Base-by-base conservation (phyloP, 2,797 vertebrate species). In the Argentina silus region DNA sequence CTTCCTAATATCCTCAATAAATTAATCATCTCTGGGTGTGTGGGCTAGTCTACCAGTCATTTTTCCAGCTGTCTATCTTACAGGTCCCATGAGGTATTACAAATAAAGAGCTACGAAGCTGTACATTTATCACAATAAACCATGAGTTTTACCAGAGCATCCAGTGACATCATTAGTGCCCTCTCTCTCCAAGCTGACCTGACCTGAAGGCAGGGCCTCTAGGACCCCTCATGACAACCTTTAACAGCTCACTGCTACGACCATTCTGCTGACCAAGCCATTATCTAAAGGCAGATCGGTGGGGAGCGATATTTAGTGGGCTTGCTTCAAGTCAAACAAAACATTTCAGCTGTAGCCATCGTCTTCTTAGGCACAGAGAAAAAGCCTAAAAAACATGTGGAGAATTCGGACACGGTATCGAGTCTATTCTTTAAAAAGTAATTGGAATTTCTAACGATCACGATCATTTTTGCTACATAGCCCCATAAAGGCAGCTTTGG, bases 191-290 rank as follows among this genome's bases (percentile, higher is more conserved):
- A 44, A 14, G 50, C 57, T 70, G 78, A 75, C 50, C 74, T 73
- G 62, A 68, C 71, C 59, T 19, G 1, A 27, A 67, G 67, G 55
- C 71, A 69, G 74, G 56, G 70, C 0, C 82, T 70, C 44, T 60
- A 15, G 21, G 60, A 14, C 19, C 51, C 67, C 73, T 66, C 77
- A 3, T n/a, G 72, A 78, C n/a, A 72, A 78, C 69, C 56, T 87
- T 75, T 78, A 83, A 85, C 74, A 76, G 70, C 76, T 82, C 70
- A 62, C 59, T 53, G 45, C 74, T 71, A 72, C 51, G 79, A 63
- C 27, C 27, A 36, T 36, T 77, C 53, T 83, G 88, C 90, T 91
- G 90, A 91, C 74, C 73, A 71, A 76, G 84, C 83, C 9, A n/a
- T 47, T 75, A 71, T 67, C 68, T 70, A 67, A 81, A 82, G 76